These are phyloP conservation scores for Bufotes viridis DNA, from an alignment of 2,797 vertebrate species.

Conservation along the genomic window DNA sequence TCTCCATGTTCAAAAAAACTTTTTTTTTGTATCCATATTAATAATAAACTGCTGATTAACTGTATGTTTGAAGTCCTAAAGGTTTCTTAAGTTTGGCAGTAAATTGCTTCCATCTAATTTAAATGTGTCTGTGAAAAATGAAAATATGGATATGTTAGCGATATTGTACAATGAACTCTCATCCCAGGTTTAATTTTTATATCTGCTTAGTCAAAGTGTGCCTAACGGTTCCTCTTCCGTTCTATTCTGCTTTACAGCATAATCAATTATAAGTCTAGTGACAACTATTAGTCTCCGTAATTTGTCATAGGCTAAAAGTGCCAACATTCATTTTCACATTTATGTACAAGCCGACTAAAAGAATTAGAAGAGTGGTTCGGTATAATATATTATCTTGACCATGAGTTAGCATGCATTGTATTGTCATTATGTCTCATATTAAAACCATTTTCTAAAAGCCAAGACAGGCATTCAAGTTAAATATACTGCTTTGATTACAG, in stretches of 20 bases:
- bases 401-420: slow-evolving; percentile 4
- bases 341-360: slow-evolving; percentile 60
- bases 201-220: slow-evolving; percentile 58
- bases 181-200: slow-evolving; percentile 62
- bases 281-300: slow-evolving; percentile 70
- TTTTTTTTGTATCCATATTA: neutral
- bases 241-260: slow-evolving; percentile 62
- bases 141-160: slow-evolving; percentile 62
- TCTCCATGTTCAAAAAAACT: neutral
- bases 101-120: slow-evolving; percentile 10
- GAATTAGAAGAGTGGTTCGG: slow-evolving; percentile 57
- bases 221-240: slow-evolving; percentile 66
- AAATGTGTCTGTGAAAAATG: slow-evolving; percentile 62
- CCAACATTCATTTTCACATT: slow-evolving; percentile 65
- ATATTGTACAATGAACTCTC: slow-evolving; percentile 63
- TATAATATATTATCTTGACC: slow-evolving; percentile 41
- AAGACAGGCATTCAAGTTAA: neutral
- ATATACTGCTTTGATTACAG: neutral
- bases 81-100: slow-evolving; percentile 18
- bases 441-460: slow-evolving; percentile 9
- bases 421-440: neutral
- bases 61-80: slow-evolving; percentile 38
- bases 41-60: slow-evolving; percentile 58
- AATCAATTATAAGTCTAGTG: slow-evolving; percentile 70
- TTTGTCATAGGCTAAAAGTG: slow-evolving; percentile 66